Percentiles rank a stretch among this genome's conserved stretches.
phyloP scores from a whole-genome alignment of 2,113 vertebrate genomes.

The Phyllopteryx taeniolatus region DNA sequence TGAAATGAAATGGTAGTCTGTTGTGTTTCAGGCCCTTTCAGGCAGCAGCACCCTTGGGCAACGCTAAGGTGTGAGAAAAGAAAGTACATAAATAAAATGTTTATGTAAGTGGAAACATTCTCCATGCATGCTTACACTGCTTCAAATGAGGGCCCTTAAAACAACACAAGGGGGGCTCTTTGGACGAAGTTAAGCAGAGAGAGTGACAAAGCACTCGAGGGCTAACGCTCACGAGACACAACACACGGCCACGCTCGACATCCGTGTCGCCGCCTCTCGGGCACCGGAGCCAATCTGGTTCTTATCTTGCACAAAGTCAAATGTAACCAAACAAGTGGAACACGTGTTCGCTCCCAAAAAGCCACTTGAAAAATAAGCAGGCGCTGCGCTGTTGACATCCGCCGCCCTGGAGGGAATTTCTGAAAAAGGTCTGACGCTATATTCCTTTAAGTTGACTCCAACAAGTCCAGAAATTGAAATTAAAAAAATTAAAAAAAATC shows the following conservation, averaged over 20 bases:
- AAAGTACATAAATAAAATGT: conserved; percentile 80
- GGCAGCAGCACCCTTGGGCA: conserved; percentile 47
- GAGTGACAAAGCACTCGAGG: conserved; percentile 79
- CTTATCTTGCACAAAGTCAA: conserved; percentile 76
- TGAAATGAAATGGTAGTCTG: neutral
- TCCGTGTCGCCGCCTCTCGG: conserved; percentile 63
- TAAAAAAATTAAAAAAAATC: neutral
- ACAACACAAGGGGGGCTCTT: conserved; percentile 65
- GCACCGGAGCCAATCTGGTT: conserved; percentile 75
- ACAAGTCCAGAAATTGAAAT: neutral
- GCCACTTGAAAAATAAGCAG: conserved; percentile 83
- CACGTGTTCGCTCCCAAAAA: conserved; percentile 74
- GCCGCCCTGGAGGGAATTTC: conserved; percentile 51
- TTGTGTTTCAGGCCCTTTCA: conserved; percentile 48
- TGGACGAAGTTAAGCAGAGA: conserved; percentile 64
- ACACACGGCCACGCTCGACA: conserved; percentile 72
- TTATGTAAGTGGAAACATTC: conserved; percentile 70
- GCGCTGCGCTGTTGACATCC: conserved; percentile 68
- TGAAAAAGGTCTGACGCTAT: conserved; percentile 24
- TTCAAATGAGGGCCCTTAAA: conserved; percentile 75
- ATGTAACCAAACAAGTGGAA: conserved; percentile 75
- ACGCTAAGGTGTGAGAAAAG: conserved; percentile 82
- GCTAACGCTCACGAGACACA: conserved; percentile 76
- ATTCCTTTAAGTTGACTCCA: neutral
- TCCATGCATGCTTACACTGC: conserved; percentile 64